Evolutionary conservation across 92 coral and sea anemone genomes (phyloP).

Genomic region (Phymanthus crucifer): DNA sequence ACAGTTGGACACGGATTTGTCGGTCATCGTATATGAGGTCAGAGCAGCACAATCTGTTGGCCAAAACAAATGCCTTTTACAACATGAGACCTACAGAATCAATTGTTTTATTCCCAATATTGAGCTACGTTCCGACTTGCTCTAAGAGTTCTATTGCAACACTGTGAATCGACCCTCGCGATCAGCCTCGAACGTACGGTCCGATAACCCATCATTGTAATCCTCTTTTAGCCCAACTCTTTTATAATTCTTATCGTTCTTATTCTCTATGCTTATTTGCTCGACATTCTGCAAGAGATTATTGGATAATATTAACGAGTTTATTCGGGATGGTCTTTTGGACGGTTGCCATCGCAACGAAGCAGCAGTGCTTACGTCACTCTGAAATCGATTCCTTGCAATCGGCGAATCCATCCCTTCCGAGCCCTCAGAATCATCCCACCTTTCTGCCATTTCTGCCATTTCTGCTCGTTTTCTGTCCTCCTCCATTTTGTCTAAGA

Average conservation of each 20-base stretch:
- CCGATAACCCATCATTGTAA: not conserved
- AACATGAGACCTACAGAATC: too few relatives aligned
- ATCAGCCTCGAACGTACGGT: not conserved
- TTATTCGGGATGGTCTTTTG: conserved; percentile 27
- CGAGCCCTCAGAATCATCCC: conserved; percentile 19
- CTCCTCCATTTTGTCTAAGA: conserved; percentile 55
- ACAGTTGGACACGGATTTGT: too few relatives aligned
- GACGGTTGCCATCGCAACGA: conserved; percentile 54
- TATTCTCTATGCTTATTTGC: conserved; percentile 6
- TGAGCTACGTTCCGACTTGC: not conserved
- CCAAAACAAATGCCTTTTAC: too few relatives aligned
- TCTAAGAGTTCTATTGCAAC: not conserved
- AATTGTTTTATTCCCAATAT: too few relatives aligned
- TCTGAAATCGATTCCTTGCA: conserved; percentile 18
- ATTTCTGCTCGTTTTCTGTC: conserved; percentile 22
- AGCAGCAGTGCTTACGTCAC: conserved; percentile 1
- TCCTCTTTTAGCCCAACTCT: not conserved
- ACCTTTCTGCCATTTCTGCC: conserved; percentile 11
- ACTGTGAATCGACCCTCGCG: not conserved
- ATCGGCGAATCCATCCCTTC: conserved; percentile 45
- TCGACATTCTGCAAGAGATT: not conserved
- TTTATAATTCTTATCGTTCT: not conserved
- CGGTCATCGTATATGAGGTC: too few relatives aligned
- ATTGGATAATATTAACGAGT: not conserved
- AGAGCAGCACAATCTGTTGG: too few relatives aligned